A percentile compares a stretch with the other conserved stretches of the same genome.
Conservation (phyloP, 2,113 vertebrate species). For the Brachionichthys hirsutus region DNA sequence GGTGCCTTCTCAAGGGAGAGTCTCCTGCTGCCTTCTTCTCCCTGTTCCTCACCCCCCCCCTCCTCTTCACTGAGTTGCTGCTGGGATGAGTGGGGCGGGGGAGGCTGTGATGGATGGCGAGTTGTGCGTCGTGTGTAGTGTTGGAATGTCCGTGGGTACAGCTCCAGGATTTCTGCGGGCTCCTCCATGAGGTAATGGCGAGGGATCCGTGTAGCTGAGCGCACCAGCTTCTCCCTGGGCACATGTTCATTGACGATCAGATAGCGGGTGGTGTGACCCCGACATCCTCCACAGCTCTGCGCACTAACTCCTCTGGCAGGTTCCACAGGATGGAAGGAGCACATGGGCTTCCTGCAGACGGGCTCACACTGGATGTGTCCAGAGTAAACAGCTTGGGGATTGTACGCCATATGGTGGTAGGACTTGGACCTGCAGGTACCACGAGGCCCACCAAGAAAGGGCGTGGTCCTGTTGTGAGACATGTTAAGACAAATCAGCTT, state of each 20-base stretch:
- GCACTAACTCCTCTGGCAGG: slow-evolving; percentile 52
- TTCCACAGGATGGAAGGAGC: slow-evolving; percentile 60
- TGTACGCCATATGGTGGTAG: slow-evolving; percentile 71
- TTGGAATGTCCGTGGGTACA: slow-evolving; percentile 79
- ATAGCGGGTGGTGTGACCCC: slow-evolving; percentile 79
- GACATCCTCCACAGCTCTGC: slow-evolving; percentile 66
- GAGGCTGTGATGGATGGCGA: slow-evolving; percentile 57
- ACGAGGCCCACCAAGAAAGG: slow-evolving; percentile 65
- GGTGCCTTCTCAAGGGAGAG: slow-evolving; percentile 53
- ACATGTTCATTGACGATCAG: slow-evolving; percentile 84
- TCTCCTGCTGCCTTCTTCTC: slow-evolving; percentile 48
- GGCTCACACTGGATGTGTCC: slow-evolving; percentile 82
- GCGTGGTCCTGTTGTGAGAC: slow-evolving; percentile 71
- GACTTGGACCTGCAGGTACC: slow-evolving; percentile 77
- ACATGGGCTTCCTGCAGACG: slow-evolving; percentile 80
- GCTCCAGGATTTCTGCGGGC: slow-evolving; percentile 77
- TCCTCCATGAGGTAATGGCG: slow-evolving; percentile 81
- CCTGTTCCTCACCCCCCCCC: slow-evolving; percentile 79
- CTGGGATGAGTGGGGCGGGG: slow-evolving; percentile 53
- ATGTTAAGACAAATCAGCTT: slow-evolving; percentile 21
- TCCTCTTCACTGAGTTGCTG: slow-evolving; percentile 82
- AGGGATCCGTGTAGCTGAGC: slow-evolving; percentile 77
- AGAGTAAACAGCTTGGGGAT: slow-evolving; percentile 47
- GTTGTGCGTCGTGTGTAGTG: slow-evolving; percentile 66
- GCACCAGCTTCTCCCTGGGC: slow-evolving; percentile 75